These are phyloP conservation scores for silkworm (Bombyx mori) DNA, from an alignment of 1,140 invertebrate genomes.

Conservation along the genomic window DNA sequence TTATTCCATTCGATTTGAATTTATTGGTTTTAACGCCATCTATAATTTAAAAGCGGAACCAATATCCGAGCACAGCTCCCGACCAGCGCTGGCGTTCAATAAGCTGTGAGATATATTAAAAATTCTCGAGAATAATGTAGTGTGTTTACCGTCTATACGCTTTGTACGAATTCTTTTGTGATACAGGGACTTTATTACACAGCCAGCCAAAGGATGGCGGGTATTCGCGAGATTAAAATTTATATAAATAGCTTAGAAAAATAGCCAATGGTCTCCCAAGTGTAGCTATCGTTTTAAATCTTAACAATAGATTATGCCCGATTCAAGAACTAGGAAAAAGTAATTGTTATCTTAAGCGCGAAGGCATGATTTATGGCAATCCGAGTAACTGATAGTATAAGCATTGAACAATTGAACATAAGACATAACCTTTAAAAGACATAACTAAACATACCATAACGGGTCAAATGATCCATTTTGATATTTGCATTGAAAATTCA, in stretches of 20 bases:
- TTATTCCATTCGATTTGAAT: slow-evolving; percentile 6
- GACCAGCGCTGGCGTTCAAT: slow-evolving; percentile 14
- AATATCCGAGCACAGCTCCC: slow-evolving; percentile 14
- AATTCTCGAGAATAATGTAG: slow-evolving; percentile 19
- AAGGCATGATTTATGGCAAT: no score
- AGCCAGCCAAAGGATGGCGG: not conserved
- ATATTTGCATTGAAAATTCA: no score
- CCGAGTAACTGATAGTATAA: no score
- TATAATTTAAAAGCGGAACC: slow-evolving; percentile 25
- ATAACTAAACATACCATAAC: no score
- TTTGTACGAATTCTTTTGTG: slow-evolving; percentile 2
- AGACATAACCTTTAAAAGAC: no score
- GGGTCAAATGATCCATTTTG: no score
- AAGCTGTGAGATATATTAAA: slow-evolving; percentile 20
- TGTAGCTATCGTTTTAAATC: no score
- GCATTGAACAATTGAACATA: no score
- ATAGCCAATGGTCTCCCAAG: no score
- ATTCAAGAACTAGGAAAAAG: no score
- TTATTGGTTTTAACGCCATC: slow-evolving; percentile 22
- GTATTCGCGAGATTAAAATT: not conserved
- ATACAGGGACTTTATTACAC: slow-evolving; percentile 4
- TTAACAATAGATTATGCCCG: no score
- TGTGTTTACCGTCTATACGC: slow-evolving; percentile 2
- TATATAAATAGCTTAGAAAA: not conserved
- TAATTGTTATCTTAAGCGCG: no score